Evolutionary conservation across 2,113 vertebrate species (phyloP).

Genomic region (Poecilia latipinna): DNA sequence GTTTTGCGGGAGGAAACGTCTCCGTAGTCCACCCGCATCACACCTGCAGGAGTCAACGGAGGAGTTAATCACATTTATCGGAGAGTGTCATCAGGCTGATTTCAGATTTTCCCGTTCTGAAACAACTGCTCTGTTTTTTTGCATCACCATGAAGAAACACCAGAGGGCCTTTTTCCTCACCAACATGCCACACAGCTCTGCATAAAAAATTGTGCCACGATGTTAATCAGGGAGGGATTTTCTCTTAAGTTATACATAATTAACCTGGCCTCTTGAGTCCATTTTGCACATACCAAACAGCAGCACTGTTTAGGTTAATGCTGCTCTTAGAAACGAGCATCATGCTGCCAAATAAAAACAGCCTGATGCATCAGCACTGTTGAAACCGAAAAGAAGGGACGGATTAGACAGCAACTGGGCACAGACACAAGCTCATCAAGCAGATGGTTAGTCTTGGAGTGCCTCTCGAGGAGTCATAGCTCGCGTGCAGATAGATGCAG

Average conservation of each 20-base stretch:
- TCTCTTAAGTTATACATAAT: neutral
- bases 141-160: slow-evolving; percentile 56
- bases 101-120: neutral
- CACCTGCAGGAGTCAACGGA: slow-evolving; percentile 79
- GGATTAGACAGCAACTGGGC: slow-evolving; percentile 49
- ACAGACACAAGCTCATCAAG: slow-evolving; percentile 61
- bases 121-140: neutral
- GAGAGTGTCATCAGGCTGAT: neutral
- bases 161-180: slow-evolving; percentile 56
- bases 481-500: slow-evolving; percentile 43
- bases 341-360: slow-evolving; percentile 19
- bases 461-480: slow-evolving; percentile 33
- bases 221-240: neutral
- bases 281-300: slow-evolving; percentile 19
- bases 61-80: neutral
- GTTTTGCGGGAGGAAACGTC: slow-evolving; percentile 91
- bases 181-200: neutral
- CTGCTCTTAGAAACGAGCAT: slow-evolving; percentile 1
- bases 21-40: slow-evolving; percentile 95
- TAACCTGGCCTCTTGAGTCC: neutral
- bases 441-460: slow-evolving; percentile 64
- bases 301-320: neutral
- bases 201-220: slow-evolving; percentile 7
- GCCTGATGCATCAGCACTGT: slow-evolving; percentile 29
- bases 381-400: slow-evolving; percentile 33